A percentile compares a stretch with the other conserved stretches of the same genome.
phyloP scores from a whole-genome alignment of 2,113 vertebrate genomes.

The Tylochromis polylepis region DNA sequence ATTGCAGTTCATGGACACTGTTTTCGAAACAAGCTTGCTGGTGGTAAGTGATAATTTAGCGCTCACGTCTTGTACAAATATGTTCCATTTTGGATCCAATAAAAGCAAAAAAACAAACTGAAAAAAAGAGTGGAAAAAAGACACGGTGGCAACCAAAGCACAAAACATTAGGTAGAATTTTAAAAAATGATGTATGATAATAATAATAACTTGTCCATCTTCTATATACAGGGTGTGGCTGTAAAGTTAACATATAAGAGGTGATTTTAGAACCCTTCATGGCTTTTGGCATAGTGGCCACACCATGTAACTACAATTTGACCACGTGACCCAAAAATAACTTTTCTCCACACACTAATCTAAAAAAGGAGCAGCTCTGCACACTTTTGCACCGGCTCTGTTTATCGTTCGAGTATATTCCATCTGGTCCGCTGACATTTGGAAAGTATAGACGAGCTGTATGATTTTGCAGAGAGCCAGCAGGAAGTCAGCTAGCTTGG shows the following conservation, averaged over 20 bases:
- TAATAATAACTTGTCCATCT: background rate
- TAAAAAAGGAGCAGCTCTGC: background rate
- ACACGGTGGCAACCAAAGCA: too few species aligned
- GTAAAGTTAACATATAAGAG: background rate
- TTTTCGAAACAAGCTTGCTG: too few species aligned
- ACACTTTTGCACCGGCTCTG: background rate
- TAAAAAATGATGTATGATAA: too few species aligned
- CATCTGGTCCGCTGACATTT: background rate
- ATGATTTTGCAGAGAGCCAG: background rate
- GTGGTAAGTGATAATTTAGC: too few species aligned
- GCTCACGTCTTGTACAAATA: too few species aligned
- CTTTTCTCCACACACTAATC: background rate
- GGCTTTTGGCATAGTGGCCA: background rate
- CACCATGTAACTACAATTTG: background rate
- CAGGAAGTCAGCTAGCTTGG: background rate
- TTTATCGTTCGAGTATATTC: background rate
- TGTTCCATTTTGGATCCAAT: too few species aligned
- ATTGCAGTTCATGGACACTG: too few species aligned
- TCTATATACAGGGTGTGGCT: background rate
- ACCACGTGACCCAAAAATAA: background rate
- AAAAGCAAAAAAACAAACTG: too few species aligned
- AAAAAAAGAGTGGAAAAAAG: too few species aligned
- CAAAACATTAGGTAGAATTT: too few species aligned
- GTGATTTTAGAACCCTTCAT: background rate
- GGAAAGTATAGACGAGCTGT: background rate